phyloP scores from a whole-genome alignment of 2,888 invertebrate genomes.

The Rotaria magnacalcarata region DNA sequence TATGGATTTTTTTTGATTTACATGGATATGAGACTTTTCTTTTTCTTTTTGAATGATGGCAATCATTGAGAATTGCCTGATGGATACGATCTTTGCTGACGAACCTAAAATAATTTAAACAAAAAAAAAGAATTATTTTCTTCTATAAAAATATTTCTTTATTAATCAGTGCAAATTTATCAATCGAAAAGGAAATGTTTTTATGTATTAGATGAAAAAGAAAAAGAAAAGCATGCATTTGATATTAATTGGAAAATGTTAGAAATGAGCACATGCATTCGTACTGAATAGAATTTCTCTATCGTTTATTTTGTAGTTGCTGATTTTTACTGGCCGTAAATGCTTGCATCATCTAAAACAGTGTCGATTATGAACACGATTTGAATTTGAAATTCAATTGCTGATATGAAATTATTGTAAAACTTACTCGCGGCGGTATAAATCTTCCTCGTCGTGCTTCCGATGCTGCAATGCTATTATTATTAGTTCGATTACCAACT shows the following conservation, averaged over 20 bases:
- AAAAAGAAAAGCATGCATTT: not conserved
- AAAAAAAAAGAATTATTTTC: no score
- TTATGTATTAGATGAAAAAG: no score
- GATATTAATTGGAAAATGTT: not conserved
- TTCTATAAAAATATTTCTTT: no score
- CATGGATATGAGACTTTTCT: no score
- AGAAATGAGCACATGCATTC: not conserved
- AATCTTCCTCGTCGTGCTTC: constrained; percentile 13
- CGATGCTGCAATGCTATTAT: not conserved
- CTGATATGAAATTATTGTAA: no score
- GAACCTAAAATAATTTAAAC: not conserved
- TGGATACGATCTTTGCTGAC: not conserved
- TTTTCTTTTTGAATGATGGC: not conserved
- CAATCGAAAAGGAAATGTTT: no score
- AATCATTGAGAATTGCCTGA: not conserved
- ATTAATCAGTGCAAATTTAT: no score
- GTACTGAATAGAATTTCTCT: not conserved
- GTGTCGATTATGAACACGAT: no score
- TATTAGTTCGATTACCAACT: not conserved
- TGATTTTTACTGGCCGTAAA: not conserved
- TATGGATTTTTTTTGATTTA: no score
- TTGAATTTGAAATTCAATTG: no score
- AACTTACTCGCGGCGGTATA: constrained; percentile 23
- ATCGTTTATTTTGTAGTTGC: constrained; percentile 30
- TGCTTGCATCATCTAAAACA: constrained; percentile 23